Percentiles rank a stretch among this genome's conserved stretches.
Evolutionary conservation across 2,797 vertebrate genomes (phyloP).

Genomic region (Antrozous pallidus): DNA sequence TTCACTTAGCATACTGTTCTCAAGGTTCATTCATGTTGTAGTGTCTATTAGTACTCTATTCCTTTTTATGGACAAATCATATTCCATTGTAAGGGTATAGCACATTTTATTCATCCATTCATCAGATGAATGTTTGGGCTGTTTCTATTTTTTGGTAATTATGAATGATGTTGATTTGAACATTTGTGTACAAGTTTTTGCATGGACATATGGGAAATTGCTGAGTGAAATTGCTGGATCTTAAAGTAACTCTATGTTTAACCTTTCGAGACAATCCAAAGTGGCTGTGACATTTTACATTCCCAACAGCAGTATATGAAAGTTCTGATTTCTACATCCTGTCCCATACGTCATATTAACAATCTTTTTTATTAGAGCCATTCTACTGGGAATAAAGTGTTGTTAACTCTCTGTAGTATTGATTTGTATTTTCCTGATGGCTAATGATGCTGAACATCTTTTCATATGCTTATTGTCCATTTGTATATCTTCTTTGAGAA

Average conservation of each 20-base stretch:
- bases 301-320: not conserved
- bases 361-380: not conserved
- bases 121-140: not conserved
- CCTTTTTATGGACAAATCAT: not conserved
- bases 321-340: not conserved
- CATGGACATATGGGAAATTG: not conserved
- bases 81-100: not conserved
- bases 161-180: not conserved
- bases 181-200: not conserved
- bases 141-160: not conserved
- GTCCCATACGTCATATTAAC: not conserved
- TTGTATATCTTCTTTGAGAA: not conserved
- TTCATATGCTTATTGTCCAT: slow-evolving; percentile 6
- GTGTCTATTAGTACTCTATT: not conserved
- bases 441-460: not conserved
- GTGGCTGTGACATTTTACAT: not conserved
- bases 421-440: not conserved
- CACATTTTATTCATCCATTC: not conserved
- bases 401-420: not conserved
- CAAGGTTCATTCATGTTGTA: not conserved
- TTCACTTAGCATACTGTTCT: not conserved
- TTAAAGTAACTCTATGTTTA: not conserved
- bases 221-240: not conserved
- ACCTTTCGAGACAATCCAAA: not conserved
- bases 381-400: not conserved